Percentiles rank a stretch among this genome's conserved stretches.
These are phyloP conservation scores for Philopedon plagiatum DNA, from an alignment of 2,888 invertebrate genomes.

Conservation along the genomic window DNA sequence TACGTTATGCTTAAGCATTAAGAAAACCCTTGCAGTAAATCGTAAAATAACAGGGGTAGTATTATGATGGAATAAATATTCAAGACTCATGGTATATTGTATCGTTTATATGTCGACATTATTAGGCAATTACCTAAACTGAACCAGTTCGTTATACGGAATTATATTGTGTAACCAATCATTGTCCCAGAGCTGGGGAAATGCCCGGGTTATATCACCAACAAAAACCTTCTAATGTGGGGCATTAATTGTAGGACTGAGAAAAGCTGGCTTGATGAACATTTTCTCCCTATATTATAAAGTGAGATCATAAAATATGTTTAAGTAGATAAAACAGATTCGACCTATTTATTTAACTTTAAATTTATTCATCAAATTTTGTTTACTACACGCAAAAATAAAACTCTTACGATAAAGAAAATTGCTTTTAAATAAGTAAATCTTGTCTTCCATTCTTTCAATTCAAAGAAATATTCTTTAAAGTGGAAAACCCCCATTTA, in stretches of 20 bases:
- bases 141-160: constrained; percentile 45
- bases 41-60: neutral
- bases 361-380: constrained; percentile 15
- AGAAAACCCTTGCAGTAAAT: neutral
- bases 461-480: too few relatives aligned
- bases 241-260: constrained; percentile 46
- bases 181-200: constrained; percentile 43
- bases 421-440: too few relatives aligned
- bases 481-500: too few relatives aligned
- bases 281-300: constrained; percentile 43
- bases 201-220: constrained; percentile 42
- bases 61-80: constrained; percentile 1
- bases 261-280: constrained; percentile 44
- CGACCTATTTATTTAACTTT: constrained; percentile 20
- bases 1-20: neutral
- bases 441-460: too few relatives aligned
- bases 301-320: constrained; percentile 31
- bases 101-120: constrained; percentile 33
- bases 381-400: neutral
- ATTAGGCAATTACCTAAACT: constrained; percentile 45
- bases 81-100: constrained; percentile 4
- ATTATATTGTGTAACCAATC: constrained; percentile 49
- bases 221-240: constrained; percentile 50
- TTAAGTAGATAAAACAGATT: constrained; percentile 21
- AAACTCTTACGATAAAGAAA: too few relatives aligned